Percentiles rank a stretch among this genome's conserved stretches.
Conservation (phyloP, 2,797 vertebrate species). For the Silurus aristotelis region DNA sequence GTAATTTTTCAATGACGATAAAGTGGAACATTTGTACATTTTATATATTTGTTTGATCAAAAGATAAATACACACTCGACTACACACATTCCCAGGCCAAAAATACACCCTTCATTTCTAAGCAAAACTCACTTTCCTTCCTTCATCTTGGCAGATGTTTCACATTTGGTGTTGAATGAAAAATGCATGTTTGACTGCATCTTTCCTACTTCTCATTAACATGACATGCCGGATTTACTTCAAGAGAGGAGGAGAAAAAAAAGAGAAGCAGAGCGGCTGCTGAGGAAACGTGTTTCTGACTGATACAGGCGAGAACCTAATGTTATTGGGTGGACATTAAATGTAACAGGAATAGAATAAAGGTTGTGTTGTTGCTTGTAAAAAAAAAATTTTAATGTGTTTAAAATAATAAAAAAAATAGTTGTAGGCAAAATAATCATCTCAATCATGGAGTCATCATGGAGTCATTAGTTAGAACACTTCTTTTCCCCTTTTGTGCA, state of each 20-base stretch:
- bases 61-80: too few species aligned
- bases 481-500: too few species aligned
- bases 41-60: too few species aligned
- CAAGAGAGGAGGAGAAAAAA: not conserved
- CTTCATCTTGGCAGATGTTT: constrained; percentile 12
- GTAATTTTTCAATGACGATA: too few species aligned
- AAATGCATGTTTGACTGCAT: not conserved
- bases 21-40: too few species aligned
- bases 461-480: too few species aligned
- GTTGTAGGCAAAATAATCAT: too few species aligned
- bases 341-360: not conserved
- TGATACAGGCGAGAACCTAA: not conserved
- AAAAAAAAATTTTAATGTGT: too few species aligned
- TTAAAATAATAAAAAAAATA: too few species aligned
- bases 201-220: constrained; percentile 3
- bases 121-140: not conserved
- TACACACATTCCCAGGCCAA: not conserved
- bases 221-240: constrained; percentile 16
- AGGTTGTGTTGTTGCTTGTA: too few species aligned
- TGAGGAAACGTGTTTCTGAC: not conserved
- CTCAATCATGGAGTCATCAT: too few species aligned
- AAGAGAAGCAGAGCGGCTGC: not conserved
- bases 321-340: not conserved
- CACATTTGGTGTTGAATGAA: not conserved
- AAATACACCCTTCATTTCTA: not conserved